Base-by-base conservation (phyloP, 2,113 vertebrate species). In the Atherinomorus stipes region DNA sequence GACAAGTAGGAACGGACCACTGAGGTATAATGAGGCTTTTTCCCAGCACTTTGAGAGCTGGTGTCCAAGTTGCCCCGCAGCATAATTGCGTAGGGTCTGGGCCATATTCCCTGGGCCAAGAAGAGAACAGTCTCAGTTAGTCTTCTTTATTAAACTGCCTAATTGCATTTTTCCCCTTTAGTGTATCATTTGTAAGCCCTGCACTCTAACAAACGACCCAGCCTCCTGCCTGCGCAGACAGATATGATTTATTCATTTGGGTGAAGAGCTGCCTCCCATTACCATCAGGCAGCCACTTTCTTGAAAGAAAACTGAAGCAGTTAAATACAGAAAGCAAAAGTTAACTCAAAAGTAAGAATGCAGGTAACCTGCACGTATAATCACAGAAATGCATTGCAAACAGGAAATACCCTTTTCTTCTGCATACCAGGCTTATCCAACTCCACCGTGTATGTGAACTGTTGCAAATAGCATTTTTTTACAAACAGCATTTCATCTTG, bases 141-240 rank as follows among this genome's bases (percentile, higher is more conserved):
- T 84, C 72, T 85, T 89, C 64, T 84, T 92, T 88, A 92, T 93
- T 93, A 90, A 93, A 91, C 80, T 64, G 65, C 74, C 77, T 88
- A 93, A 91, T 93, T 94, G 86, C 81, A 87, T 91, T 93, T 89
- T 76, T 84, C 51, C 64, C 67, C 68, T 86, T 92, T 86, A 83
- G 81, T 85, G 89, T 87, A 87, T 90, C 85, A 82, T 93, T 91
- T 89, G 85, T 83, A 86, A 74, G 70, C 75, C 78, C 62, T 80
- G 76, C 64, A 80, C 85, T 89, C 82, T 74, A 81, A 89, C 83
- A 93, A 91, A 92, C 85, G 90, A 89, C 76, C 84, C 75, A 54
- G 49, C 74, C 37, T 78, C 65, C 67, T n/a, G 64, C 58, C 61
- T 79, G 87, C 70, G 81, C 83, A 84, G 68, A 78, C 74, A 85